Base-by-base conservation (phyloP, 2,113 vertebrate genomes). In the Bos indicus region DNA sequence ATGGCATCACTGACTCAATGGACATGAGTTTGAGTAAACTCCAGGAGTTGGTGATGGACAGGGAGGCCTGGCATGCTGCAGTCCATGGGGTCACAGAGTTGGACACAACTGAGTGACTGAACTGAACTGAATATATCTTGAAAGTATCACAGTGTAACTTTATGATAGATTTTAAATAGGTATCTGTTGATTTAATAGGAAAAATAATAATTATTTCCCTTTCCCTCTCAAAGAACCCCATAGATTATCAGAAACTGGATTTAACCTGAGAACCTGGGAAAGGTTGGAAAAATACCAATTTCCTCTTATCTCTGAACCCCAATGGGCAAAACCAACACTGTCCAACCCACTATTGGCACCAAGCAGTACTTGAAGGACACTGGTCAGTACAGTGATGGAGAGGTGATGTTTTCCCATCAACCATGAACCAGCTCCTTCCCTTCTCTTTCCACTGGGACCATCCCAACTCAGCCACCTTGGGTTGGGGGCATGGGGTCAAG, bases 261-360 rank as follows among this genome's bases (percentile, higher is more conserved):
- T 88, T 91, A 91, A 77, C 30, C 59, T 91, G 85, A 96, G 4
- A 92, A 97, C 97, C 64, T 90, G 85, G 92, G 96, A 97, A 90
- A 36, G 25, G 15, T 71, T 91, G 78, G 91, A 26, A 83, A 91
- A 67, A 62, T 52, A 62, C 67, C 85, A 90, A 23, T 82, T 59
- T 94, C 64, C 81, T 92, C 78, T 97, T 91, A 96, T 88, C 96
- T 97, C 74, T 90, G 36, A 71, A 88, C 12, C 46, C 84, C 83
- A 95, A 0, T 16, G 71, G 95, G 33, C 26, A 85, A 97, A 94
- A 91, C 94, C 91, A 90, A 90, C 85, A 59, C n/a, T 21, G n/a
- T 51, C 28, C 33, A 78, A 30, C 25, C 30, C 67, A 83, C 43
- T 94, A 46, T 82, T 4, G 14, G 89, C 83, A 82, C 46, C 6